Base-by-base conservation (phyloP, 2,797 vertebrate species). In the Mormyrops boulengeri region DNA sequence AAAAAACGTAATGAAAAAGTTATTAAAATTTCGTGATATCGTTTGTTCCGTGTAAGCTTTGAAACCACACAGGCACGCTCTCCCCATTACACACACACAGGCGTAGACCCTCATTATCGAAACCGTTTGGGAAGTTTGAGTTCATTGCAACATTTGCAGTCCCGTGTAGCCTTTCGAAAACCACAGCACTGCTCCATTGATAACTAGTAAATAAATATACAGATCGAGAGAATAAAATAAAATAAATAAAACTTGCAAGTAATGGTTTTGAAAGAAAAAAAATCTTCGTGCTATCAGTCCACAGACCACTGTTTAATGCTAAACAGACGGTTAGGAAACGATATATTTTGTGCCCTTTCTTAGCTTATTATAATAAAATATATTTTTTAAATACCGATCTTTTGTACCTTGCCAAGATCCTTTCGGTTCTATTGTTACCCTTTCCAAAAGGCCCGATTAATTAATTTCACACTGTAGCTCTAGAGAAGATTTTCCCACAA, bases 401-500 rank as follows among this genome's bases (percentile, higher is more conserved):
- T 94, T 92, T 93, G 91, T 93, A 89, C 91, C 91, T 92, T 94
- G 89, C 90, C 85, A 91, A 90, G 91, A 92, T 93, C 92, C 92
- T 88, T 88, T 90, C 90, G 88, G 91, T 91, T 93, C 93, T 90
- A 93, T 95, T 95, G 94, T 96, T 92, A 90, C 91, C 86, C 89
- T 47, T 93, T 91, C 89, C 90, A 93, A 91, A 92, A 89, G 90
- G 94, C 91, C 93, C 93, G 94, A 95, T 96, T 96, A 94, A 97
- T 90, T 95, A 92, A 95, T 95, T 95, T 94, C 94, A 94, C 94
- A 94, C 94, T 92, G 93, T 49, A 93, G 93, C 91, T 90, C 93
- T 91, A 87, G 91, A 92, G 93, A 93, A 93, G 93, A 95, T 96
- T 96, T 97, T 96, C 95, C 95, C 96, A 97, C 95, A 95, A 96